A percentile compares a stretch with the other conserved stretches of the same genome.
These are phyloP conservation scores for Euphydryas editha DNA, from an alignment of 2,888 invertebrate species.

Conservation along the genomic window DNA sequence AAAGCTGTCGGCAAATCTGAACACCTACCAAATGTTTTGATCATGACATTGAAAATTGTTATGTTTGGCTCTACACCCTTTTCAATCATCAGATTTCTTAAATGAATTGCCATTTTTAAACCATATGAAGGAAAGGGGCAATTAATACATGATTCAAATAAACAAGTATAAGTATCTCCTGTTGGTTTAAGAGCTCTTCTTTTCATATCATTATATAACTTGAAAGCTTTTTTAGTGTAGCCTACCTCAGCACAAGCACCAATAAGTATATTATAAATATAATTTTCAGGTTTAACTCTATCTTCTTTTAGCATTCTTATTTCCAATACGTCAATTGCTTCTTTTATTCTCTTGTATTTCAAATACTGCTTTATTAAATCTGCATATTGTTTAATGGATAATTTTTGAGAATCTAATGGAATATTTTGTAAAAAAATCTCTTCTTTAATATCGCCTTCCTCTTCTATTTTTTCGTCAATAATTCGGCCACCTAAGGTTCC, in stretches of 20 bases:
- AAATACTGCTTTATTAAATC: slow-evolving; percentile 88
- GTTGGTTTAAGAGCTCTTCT: slow-evolving; percentile 87
- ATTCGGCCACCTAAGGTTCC: slow-evolving; percentile 68
- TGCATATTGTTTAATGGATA: slow-evolving; percentile 86
- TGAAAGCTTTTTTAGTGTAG: slow-evolving; percentile 93
- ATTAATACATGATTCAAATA: slow-evolving; percentile 95
- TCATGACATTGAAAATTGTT: slow-evolving; percentile 93
- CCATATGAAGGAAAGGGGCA: slow-evolving; percentile 88
- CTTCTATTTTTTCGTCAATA: slow-evolving; percentile 59
- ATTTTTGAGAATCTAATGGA: slow-evolving; percentile 76
- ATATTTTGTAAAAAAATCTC: slow-evolving; percentile 81
- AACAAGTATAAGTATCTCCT: slow-evolving; percentile 90
- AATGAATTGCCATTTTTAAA: slow-evolving; percentile 85
- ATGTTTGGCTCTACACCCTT: slow-evolving; percentile 88
- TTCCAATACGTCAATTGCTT: slow-evolving; percentile 91
- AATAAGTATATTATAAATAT: slow-evolving; percentile 92
- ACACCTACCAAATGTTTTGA: slow-evolving; percentile 95
- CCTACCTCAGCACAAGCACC: slow-evolving; percentile 92
- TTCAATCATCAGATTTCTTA: slow-evolving; percentile 87
- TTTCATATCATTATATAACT: slow-evolving; percentile 92
- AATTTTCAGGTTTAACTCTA: slow-evolving; percentile 89
- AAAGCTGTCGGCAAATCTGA: slow-evolving; percentile 91
- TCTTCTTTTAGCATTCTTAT: slow-evolving; percentile 90
- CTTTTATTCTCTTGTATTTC: slow-evolving; percentile 85
- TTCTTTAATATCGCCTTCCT: slow-evolving; percentile 85